Conservation (phyloP, 2,113 vertebrate genomes). For the Otis tarda region DNA sequence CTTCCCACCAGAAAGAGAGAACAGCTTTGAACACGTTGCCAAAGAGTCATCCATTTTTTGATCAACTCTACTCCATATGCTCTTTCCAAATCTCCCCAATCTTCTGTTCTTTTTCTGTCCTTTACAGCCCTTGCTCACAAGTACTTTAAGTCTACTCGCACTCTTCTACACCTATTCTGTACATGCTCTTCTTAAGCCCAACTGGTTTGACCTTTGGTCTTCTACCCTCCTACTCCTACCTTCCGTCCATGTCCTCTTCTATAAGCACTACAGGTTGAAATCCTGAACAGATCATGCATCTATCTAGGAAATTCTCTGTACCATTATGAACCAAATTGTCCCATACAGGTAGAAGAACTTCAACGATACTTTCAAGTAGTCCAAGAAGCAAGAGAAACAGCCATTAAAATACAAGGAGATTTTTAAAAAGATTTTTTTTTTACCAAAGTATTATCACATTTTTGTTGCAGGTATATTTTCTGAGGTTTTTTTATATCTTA, state of each 20-base stretch:
- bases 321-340: not conserved
- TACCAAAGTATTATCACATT: not conserved
- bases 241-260: not conserved
- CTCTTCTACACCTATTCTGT: not conserved
- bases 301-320: not conserved
- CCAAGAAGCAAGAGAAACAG: not conserved
- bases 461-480: not conserved
- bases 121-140: not conserved
- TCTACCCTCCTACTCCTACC: not conserved
- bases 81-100: not conserved
- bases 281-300: not conserved
- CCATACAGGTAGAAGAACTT: not conserved
- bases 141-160: not conserved
- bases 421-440: not conserved
- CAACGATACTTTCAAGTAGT: not conserved
- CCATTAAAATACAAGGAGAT: conserved; percentile 10
- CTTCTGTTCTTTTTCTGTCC: not conserved
- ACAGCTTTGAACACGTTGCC: not conserved
- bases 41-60: not conserved
- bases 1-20: not conserved
- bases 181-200: not conserved
- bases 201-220: not conserved
- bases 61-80: not conserved
- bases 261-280: not conserved
- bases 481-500: not conserved